These are phyloP conservation scores for Pyralis farinalis DNA, from an alignment of 2,888 invertebrate species.

Conservation along the genomic window DNA sequence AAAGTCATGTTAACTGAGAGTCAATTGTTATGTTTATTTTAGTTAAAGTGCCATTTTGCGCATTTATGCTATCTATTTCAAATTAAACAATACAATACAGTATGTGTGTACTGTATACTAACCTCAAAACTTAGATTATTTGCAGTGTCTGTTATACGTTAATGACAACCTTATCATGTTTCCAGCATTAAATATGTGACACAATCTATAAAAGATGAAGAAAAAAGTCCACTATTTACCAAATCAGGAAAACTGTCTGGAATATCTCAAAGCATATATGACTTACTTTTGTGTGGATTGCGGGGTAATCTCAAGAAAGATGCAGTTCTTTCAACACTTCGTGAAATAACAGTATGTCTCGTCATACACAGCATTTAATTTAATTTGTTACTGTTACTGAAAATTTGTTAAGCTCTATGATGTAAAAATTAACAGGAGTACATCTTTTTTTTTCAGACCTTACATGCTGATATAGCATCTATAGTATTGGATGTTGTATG, in stretches of 20 bases:
- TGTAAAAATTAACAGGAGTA: no score
- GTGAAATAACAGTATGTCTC: constrained; percentile 89
- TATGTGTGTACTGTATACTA: no score
- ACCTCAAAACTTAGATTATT: no score
- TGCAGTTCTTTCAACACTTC: constrained; percentile 85
- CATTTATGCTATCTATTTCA: no score
- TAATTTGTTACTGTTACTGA: no score
- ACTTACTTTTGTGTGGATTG: constrained; percentile 89
- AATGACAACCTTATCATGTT: constrained; percentile 14
- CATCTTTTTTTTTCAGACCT: constrained; percentile 75
- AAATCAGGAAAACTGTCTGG: constrained; percentile 83
- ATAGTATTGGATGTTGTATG: constrained; percentile 92
- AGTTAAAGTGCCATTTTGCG: no score
- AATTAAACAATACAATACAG: no score
- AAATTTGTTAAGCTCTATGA: no score
- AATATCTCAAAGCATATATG: constrained; percentile 88
- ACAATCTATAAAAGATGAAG: constrained; percentile 83
- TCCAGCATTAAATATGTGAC: constrained; percentile 84
- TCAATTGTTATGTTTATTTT: no score
- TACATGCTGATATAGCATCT: constrained; percentile 90
- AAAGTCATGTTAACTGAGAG: no score
- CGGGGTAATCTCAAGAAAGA: constrained; percentile 90
- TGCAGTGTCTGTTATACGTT: no score
- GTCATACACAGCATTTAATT: no score
- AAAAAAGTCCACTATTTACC: constrained; percentile 82